phyloP scores from a whole-genome alignment of 2,888 invertebrate species.

The Schizotus pectinicornis region DNA sequence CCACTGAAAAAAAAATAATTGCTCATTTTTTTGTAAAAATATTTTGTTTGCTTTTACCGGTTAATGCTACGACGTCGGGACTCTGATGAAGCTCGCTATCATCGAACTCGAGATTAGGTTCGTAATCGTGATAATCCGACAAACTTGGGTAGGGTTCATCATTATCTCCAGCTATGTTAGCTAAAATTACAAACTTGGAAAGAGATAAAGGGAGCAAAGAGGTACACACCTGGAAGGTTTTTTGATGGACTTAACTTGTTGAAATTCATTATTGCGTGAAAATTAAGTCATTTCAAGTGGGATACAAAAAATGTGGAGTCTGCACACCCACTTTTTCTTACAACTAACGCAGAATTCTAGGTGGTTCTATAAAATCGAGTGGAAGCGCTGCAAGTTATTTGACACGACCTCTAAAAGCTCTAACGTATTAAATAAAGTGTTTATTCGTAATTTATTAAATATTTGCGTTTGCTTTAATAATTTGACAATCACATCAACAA shows the following conservation, averaged over 20 bases:
- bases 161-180: slow-evolving; percentile 38
- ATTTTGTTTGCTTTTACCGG: slow-evolving; percentile 63
- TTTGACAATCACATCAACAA: slow-evolving; percentile 17
- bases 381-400: neutral
- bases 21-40: neutral
- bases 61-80: slow-evolving; percentile 64
- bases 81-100: slow-evolving; percentile 85
- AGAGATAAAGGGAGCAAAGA: neutral
- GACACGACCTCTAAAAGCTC: neutral
- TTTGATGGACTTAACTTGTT: slow-evolving; percentile 18
- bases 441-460: slow-evolving; percentile 7
- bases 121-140: slow-evolving; percentile 91
- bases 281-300: slow-evolving; percentile 24
- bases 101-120: slow-evolving; percentile 95
- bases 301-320: slow-evolving; percentile 4
- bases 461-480: slow-evolving; percentile 9
- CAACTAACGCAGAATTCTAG: neutral
- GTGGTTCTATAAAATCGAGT: neutral
- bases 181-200: slow-evolving; percentile 2
- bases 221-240: slow-evolving; percentile 18
- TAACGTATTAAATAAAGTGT: neutral
- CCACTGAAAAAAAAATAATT: slow-evolving; percentile 42
- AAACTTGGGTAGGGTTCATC: slow-evolving; percentile 85
- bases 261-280: slow-evolving; percentile 15
- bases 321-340: slow-evolving; percentile 17